Evolutionary conservation across 2,113 vertebrate genomes (phyloP), one percentile per base, ranked within the genome.

Genomic region (Thalassoma bifasciatum): DNA sequence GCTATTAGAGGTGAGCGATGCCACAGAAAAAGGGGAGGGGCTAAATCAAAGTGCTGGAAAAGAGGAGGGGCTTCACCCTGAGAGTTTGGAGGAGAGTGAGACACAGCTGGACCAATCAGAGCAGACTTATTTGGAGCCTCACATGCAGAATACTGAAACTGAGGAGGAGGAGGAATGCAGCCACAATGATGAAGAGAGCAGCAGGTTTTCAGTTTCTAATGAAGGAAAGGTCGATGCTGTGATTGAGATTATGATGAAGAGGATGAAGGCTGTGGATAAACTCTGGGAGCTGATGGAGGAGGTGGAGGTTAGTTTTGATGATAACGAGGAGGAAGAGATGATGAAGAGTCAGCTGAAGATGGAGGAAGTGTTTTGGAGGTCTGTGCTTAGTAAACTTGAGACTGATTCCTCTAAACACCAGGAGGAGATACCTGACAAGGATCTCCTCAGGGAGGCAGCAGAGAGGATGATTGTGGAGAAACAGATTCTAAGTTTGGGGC

Each of bases 301-400:
- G 62, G 76, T 83, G 38, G 81, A 85, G 11, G 30, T 72, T 2
- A 11, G 34, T 22, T 19, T 51, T 51, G 60, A 53, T 1, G 74
- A 34, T 34, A 75, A 19, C 36, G 66, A 82, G 59, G 54, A 53
- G 21, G n/a, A 57, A 21, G 42, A 44, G 0, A 54, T 59, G 0
- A 24, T 77, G 54, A 46, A 62, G 26, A 59, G 56, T 16, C 86
- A 86, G 58, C 50, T 92, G 52, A 74, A 54, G 47, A 57, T 38
- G 71, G 91, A 93, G 78, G 86, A 86, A 8, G 24, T 56, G 53
- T 83, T 93, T 23, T 92, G 89, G 89, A 75, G 74, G 30, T 74
- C 50, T 5, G 30, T 91, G 54, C 49, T 86, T 5, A 59, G 54
- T 19, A 53, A 68, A 11, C 51, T 91, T 51, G 42, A 44, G 16